phyloP scores from a whole-genome alignment of 2,113 vertebrate species.

The Zootoca vivipara region DNA sequence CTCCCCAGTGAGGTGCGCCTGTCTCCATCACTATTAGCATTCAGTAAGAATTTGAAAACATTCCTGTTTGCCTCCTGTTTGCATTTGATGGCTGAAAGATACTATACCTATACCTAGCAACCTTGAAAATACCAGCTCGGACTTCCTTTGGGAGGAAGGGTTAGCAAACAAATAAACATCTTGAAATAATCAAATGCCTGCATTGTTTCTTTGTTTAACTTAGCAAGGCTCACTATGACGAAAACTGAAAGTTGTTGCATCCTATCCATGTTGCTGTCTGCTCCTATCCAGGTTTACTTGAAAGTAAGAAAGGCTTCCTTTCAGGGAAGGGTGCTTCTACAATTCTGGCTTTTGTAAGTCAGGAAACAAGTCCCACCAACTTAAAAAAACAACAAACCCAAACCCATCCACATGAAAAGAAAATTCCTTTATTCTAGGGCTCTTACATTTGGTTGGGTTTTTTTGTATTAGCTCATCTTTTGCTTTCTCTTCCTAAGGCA shows the following conservation, averaged over 20 bases:
- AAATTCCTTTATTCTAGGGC: constrained; percentile 72
- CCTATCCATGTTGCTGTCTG: background rate
- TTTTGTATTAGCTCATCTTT: constrained; percentile 33
- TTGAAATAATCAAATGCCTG: background rate
- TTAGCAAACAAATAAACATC: too few relatives aligned
- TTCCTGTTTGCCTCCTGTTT: too few relatives aligned
- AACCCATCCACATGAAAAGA: constrained; percentile 67
- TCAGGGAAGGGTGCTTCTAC: background rate
- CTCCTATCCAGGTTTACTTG: background rate
- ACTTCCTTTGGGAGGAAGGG: too few relatives aligned
- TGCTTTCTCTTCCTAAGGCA: constrained; percentile 56
- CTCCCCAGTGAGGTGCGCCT: too few relatives aligned
- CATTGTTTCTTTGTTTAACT: background rate
- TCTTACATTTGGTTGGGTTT: constrained; percentile 46
- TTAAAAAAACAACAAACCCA: constrained; percentile 63
- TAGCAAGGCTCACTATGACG: background rate
- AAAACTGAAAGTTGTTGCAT: background rate
- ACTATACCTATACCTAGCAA: too few relatives aligned
- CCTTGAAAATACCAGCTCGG: too few relatives aligned
- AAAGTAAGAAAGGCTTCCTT: background rate
- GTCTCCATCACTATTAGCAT: too few relatives aligned
- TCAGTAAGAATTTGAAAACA: too few relatives aligned
- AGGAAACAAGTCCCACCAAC: constrained; percentile 42
- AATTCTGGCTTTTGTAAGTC: constrained; percentile 29
- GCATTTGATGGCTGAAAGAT: too few relatives aligned